A percentile compares a stretch with the other conserved stretches of the same genome.
phyloP scores from a whole-genome alignment of 2,888 invertebrate species.

The Stegana nigrithorax region DNA sequence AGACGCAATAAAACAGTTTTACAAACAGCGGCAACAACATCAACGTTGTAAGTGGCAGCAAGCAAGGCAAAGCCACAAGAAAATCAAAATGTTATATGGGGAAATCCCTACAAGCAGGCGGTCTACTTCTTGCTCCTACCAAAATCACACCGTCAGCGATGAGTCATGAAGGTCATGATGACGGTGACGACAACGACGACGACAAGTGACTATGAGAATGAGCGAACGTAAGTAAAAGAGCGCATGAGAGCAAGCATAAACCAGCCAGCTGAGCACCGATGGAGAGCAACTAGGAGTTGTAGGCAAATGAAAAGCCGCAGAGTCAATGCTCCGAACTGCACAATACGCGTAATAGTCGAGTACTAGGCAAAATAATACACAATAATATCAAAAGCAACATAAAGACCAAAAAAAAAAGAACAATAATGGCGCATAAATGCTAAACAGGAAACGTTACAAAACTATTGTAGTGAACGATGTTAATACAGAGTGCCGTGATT shows the following conservation, averaged over 20 bases:
- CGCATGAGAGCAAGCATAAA: conserved; percentile 19
- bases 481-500: background rate
- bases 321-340: conserved; percentile 17
- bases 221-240: conserved; percentile 7
- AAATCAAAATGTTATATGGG: conserved; percentile 22
- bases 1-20: conserved; percentile 21
- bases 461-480: no score
- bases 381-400: background rate
- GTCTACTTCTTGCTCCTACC: conserved; percentile 37
- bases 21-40: background rate
- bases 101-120: conserved; percentile 47
- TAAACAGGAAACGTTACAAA: no score
- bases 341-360: no score
- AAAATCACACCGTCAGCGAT: conserved; percentile 63
- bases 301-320: conserved; percentile 20
- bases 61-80: background rate
- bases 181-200: conserved; percentile 40
- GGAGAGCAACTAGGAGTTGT: background rate
- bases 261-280: background rate
- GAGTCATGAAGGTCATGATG: conserved; percentile 70
- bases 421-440: background rate
- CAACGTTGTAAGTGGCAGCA: no score
- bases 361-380: background rate
- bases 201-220: background rate
- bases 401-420: background rate